phyloP scores from a whole-genome alignment of 2,113 vertebrate species.

The Lathamus discolor region DNA sequence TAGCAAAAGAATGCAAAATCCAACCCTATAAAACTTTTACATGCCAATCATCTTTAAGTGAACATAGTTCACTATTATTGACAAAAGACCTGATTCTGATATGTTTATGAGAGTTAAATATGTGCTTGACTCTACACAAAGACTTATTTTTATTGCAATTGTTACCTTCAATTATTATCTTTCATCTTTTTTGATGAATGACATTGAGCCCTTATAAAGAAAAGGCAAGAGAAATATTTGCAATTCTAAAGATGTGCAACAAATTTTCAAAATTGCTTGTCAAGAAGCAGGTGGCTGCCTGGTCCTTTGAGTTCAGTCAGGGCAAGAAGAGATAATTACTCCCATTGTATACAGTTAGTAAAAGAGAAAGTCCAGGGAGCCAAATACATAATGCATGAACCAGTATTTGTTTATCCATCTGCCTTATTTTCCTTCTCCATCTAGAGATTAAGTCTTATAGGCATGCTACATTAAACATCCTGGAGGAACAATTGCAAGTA shows the following conservation, averaged over 20 bases:
- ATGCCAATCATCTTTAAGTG: not conserved
- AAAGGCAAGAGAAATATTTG: not conserved
- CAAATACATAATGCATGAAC: not conserved
- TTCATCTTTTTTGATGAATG: not conserved
- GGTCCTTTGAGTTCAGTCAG: not conserved
- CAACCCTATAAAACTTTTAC: not conserved
- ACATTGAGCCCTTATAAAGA: not conserved
- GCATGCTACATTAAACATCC: not conserved
- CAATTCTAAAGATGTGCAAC: not conserved
- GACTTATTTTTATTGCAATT: not conserved
- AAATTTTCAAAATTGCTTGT: not conserved
- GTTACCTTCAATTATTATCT: not conserved
- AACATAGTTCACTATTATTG: not conserved
- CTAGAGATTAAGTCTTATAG: not conserved
- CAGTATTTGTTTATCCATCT: not conserved
- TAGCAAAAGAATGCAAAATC: not conserved
- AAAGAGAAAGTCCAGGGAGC: not conserved
- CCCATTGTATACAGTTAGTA: not conserved
- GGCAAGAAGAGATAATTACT: not conserved
- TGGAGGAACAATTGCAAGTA: not conserved
- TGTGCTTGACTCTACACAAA: not conserved
- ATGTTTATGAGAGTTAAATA: not conserved
- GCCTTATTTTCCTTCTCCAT: not conserved
- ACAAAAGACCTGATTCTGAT: not conserved
- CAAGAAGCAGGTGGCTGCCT: not conserved